Percentiles rank a stretch among this genome's conserved stretches.
Evolutionary conservation across 2,113 vertebrate species (phyloP).

Genomic region (Sapajus apella): DNA sequence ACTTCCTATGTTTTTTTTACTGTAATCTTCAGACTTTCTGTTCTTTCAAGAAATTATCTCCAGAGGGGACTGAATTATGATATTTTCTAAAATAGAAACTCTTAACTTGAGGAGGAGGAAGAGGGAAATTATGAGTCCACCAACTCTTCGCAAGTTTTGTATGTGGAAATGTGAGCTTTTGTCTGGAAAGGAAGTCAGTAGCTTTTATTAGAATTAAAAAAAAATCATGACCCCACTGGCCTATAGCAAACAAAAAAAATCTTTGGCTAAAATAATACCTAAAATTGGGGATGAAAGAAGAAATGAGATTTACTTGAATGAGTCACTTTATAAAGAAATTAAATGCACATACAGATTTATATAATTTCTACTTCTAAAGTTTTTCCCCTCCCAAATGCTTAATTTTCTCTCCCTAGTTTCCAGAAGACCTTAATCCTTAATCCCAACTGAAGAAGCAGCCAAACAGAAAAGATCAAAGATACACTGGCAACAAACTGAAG

Average conservation of each 20-base stretch:
- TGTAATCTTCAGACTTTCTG: neutral
- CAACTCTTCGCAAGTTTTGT: neutral
- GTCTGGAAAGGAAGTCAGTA: neutral
- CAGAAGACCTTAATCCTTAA: constrained; percentile 6
- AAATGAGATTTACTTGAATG: neutral
- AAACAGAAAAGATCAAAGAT: constrained; percentile 51
- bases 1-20: neutral
- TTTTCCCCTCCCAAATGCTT: neutral
- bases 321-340: constrained; percentile 22
- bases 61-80: neutral
- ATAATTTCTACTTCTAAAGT: neutral
- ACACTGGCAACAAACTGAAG: constrained; percentile 76
- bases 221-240: neutral
- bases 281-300: neutral
- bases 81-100: neutral
- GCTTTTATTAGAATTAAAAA: neutral
- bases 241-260: neutral
- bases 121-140: neutral
- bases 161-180: constrained; percentile 1
- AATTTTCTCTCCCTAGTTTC: constrained; percentile 18
- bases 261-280: neutral
- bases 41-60: constrained; percentile 26
- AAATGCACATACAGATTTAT: neutral
- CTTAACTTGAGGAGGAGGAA: neutral
- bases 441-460: constrained; percentile 45